A percentile compares a stretch with the other conserved stretches of the same genome.
phyloP scores from a whole-genome alignment of 2,113 vertebrate genomes.

The Todiramphus chloris region DNA sequence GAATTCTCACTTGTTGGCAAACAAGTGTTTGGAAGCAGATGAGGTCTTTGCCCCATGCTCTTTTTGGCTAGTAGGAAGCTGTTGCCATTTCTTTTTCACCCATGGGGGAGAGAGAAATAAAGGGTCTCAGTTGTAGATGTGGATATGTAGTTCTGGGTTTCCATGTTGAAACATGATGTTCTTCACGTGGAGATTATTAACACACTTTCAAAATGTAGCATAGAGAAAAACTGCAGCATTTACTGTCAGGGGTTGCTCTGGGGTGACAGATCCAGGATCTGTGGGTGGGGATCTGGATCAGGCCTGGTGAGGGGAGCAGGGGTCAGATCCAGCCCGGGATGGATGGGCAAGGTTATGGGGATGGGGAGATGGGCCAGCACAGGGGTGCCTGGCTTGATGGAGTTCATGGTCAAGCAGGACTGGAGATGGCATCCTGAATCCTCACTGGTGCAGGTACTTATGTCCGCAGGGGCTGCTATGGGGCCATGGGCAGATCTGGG shows the following conservation, averaged over 20 bases:
- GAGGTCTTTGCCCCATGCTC: not conserved
- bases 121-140: not conserved
- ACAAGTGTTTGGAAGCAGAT: not conserved
- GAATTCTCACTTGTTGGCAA: not conserved
- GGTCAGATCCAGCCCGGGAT: not conserved
- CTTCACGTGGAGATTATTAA: not conserved
- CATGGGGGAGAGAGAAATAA: not conserved
- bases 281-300: not conserved
- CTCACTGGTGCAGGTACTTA: not conserved
- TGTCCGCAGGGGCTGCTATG: not conserved
- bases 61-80: not conserved
- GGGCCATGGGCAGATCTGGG: accelerated
- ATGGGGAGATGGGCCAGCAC: not conserved
- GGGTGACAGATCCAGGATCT: not conserved
- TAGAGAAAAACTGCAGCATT: not conserved
- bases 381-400: not conserved
- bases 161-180: not conserved
- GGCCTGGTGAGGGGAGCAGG: not conserved
- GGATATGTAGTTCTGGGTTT: not conserved
- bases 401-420: accelerated
- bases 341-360: not conserved
- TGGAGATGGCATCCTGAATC: accelerated
- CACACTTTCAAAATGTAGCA: accelerated
- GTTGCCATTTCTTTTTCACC: not conserved
- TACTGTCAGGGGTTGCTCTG: not conserved